Base-by-base conservation (phyloP, 2,113 vertebrate genomes). In the Elanoides forficatus region DNA sequence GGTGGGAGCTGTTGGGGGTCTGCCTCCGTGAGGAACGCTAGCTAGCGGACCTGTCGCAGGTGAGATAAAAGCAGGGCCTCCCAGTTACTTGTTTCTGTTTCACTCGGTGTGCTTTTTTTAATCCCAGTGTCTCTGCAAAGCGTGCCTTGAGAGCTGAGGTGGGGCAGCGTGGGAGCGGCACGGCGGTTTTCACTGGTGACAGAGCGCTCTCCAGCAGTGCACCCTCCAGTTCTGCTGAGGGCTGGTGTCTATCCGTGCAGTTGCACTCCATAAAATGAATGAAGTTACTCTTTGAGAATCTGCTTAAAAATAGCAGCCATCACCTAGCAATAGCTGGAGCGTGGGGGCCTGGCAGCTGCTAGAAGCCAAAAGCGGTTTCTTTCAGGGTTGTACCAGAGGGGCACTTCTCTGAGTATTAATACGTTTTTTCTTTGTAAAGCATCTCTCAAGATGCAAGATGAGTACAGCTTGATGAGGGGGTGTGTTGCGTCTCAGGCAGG, bases 121-220 rank as follows among this genome's bases (percentile, higher is more conserved):
- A 22, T 53, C 2, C 6, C 40, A 3, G 3, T 15, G 29, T 60
- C 42, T 70, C 36, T n/a, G 1, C 62, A 34, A 45, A 27, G 58
- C 9, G 6, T 74, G 48, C 86, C 29, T 10, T 5, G 47, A 20
- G 30, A 81, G 76, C 68, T 15, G 47, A 60, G 53, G 60, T 17
- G 74, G 55, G 83, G 50, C 55, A 11, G 38, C 11, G 50, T 5
- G 22, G 38, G 30, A 47, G 87, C 2, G 1, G 48, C 1, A 0
- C 1, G 0, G 32, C 1, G 1, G 19, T 14, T 68, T 8, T 42
- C 34, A 0, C 5, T 2, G 7, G 20, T 13, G 12, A 2, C 2
- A 0, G 15, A 19, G 8, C 3, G 0, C 9, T 42, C 43, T 36
- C 23, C 60, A 5, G 56, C 71, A 48, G 52, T 3, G 0, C 5